Conservation (phyloP, 2,113 vertebrate species). For the Microtus montanus region DNA sequence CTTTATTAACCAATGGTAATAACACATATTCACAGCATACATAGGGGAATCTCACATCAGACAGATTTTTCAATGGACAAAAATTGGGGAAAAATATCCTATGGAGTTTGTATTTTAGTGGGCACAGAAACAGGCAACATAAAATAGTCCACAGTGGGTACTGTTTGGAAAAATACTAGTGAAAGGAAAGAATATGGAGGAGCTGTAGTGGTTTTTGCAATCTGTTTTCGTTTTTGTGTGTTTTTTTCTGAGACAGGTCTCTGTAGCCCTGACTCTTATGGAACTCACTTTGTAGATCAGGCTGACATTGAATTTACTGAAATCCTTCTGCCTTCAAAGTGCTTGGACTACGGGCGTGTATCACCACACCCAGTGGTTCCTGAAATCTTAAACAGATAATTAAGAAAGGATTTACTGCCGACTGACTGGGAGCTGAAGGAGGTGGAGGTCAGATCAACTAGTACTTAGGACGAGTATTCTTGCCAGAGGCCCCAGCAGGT, state of each 20-base stretch:
- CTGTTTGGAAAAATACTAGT: neutral
- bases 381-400: neutral
- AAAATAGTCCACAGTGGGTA: neutral
- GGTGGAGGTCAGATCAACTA: neutral
- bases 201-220: neutral
- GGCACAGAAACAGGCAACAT: neutral
- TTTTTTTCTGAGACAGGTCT: neutral
- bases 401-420: neutral
- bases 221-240: neutral
- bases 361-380: neutral
- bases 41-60: too few species aligned
- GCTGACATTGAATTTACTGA: neutral
- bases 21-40: too few species aligned
- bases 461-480: neutral
- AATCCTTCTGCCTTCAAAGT: neutral
- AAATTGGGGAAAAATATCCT: neutral
- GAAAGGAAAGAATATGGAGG: neutral
- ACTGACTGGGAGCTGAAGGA: neutral
- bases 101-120: constrained; percentile 5
- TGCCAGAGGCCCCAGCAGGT: neutral
- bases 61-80: constrained; percentile 14
- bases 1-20: too few species aligned
- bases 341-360: neutral
- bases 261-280: neutral
- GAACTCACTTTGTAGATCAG: neutral